These are phyloP conservation scores for Acanthosepion lycidas DNA, from an alignment of 2,888 invertebrate species.

Conservation along the genomic window DNA sequence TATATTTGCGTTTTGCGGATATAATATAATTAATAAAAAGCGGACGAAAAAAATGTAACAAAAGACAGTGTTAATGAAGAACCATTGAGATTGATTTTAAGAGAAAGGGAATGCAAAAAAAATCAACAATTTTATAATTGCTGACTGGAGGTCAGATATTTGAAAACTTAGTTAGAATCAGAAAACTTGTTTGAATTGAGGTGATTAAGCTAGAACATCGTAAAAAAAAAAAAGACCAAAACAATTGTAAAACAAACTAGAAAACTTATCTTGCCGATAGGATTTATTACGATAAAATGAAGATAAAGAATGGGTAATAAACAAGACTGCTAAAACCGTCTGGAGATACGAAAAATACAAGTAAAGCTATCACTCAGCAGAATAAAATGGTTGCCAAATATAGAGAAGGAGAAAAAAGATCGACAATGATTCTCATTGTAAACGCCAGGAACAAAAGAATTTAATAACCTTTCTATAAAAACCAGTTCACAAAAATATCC, in stretches of 20 bases:
- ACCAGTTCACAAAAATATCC: neutral
- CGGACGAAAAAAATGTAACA: neutral
- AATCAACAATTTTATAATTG: neutral
- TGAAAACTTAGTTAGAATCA: neutral
- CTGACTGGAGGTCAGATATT: constrained; percentile 18
- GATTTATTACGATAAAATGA: neutral
- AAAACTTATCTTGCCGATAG: neutral
- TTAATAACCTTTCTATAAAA: neutral
- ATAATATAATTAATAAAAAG: neutral
- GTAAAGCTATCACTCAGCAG: neutral
- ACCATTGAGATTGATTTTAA: neutral
- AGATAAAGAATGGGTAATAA: neutral
- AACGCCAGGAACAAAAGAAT: neutral
- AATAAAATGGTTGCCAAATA: neutral
- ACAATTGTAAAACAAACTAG: neutral
- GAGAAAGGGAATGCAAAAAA: neutral
- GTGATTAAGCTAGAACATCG: neutral
- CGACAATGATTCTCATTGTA: neutral
- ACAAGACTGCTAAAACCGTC: neutral
- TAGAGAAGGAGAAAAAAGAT: neutral
- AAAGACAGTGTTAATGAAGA: neutral
- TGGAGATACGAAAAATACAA: neutral
- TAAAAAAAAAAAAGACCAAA: neutral
- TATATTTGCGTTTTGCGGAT: neutral
- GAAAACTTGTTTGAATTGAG: neutral